Base-by-base conservation (phyloP, 2,797 vertebrate species). In the Percopsis omiscomaycus region DNA sequence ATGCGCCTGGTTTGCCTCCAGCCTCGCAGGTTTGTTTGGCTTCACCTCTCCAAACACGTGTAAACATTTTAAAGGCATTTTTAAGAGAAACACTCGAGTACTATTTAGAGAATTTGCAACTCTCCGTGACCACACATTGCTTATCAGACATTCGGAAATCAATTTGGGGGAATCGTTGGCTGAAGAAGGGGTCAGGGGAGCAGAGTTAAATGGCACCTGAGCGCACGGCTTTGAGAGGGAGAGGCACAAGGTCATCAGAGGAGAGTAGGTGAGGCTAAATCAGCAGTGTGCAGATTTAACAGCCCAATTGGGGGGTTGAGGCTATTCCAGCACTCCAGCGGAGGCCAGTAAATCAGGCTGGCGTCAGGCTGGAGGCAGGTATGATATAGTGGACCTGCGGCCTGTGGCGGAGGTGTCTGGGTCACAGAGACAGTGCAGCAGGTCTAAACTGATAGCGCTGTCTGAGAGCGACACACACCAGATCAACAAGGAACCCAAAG, bases 301-400 rank as follows among this genome's bases (percentile, higher is more conserved):
- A 14, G 29, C 10, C 13, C 12, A 30, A 3, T 1, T 5, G 46
- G 9, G 46, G 4, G 13, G 13, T n/a, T 13, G 47, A 48, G 47
- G 72, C 74, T 69, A 66, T 73, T 83, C 77, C 77, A 65, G 69
- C 44, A 14, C 67, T 70, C 37, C 68, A 83, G 83, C 66, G 77
- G 57, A 71, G 67, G 59, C 68, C 74, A 70, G 69, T 90, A 86
- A 88, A 86, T 88, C 80, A 85, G 68, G 49, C 71, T 68, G 71
- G 59, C 63, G 66, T 74, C 64, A 68, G 74, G 66, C 75, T 78
- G 74, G 71, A 75, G 77, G 74, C 74, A 74, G 73, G 78, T 84
- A 77, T 78, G 82, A 89, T 75, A 64, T 59, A 79, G 55, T 71
- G 53, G 56, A 72, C 50, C 55, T 82, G 75, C 55, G 67, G 73